A percentile compares a stretch with the other conserved stretches of the same genome.
phyloP scores from a whole-genome alignment of 2,113 vertebrate genomes.

The Gallinago jamesoni region DNA sequence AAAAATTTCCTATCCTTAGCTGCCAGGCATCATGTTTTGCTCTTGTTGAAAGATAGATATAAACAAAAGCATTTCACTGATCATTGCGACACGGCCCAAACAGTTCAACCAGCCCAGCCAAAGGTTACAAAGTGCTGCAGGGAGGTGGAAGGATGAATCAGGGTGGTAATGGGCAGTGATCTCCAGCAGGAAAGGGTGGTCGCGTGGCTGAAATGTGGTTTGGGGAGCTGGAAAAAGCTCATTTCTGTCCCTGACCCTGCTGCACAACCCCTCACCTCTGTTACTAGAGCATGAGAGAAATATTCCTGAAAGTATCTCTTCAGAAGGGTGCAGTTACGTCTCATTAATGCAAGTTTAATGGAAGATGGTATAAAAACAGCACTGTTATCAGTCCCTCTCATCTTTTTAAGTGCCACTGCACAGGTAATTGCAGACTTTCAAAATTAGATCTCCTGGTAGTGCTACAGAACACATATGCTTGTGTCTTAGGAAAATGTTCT shows the following conservation, averaged over 20 bases:
- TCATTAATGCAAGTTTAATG: background rate
- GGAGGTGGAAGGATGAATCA: background rate
- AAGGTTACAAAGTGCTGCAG: background rate
- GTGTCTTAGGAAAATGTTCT: conserved; percentile 6
- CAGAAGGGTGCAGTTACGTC: background rate
- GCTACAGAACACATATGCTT: background rate
- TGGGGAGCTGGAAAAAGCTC: background rate
- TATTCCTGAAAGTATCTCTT: background rate
- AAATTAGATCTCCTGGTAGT: background rate
- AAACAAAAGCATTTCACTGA: background rate
- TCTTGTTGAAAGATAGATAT: background rate
- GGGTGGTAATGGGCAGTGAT: background rate
- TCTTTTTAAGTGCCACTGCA: background rate
- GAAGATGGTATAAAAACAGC: background rate
- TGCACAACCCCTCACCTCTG: background rate
- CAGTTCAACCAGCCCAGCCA: background rate
- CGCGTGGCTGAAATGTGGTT: accelerated
- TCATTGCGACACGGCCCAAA: background rate
- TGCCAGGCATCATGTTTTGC: background rate
- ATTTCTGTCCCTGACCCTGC: background rate
- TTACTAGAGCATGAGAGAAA: background rate
- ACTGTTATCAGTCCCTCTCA: background rate
- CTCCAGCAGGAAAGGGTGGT: background rate
- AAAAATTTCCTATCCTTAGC: background rate
- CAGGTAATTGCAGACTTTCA: conserved; percentile 7